Evolutionary conservation across 2,888 invertebrate species (phyloP), one percentile per base, ranked within the genome.

Genomic region (Dusona sp.): DNA sequence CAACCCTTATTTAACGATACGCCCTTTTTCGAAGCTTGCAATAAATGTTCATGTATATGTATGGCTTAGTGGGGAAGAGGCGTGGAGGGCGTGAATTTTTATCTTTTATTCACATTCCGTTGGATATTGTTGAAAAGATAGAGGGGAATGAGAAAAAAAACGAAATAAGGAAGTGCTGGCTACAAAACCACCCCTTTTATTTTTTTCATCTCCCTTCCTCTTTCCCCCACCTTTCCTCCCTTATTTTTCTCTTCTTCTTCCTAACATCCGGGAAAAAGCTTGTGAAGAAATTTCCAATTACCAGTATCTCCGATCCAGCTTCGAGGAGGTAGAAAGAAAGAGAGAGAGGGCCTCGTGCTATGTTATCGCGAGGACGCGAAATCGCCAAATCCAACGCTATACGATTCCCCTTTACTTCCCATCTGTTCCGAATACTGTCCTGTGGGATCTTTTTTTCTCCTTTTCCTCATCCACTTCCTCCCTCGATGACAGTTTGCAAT

Each of bases 241-340:
- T 67, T 22, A 42, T 61, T 57, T 33, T n/a, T 45, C 13, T 45
- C 16, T 79, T 19, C 25, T 22, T 42, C n/a, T 42, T 25, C 16
- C 57, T 9, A 29, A 45, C n/a, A 65, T n/a, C n/a, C 25, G 57
- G 22, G 25, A 45, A 51, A 22, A 75, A 68, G 38, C 36, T 57
- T 67, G 48, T 29, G 57, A 79, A 51, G 72, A 82, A 74, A 67
- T 73, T 80, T 85, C 81, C 85, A 81, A 85, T 85, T 85, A 85
- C 81, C 45, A 22, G 77, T 72, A 54, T 85, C 81, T 78, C 65
- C 48, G 72, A 80, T 80, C 51, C 25, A n/a, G 61, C 33, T 54
- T 70, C 33, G 33, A 22, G 48, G 9, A 16, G n/a, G 19, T 1
- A n/a, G n/a, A 25, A n/a, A 36, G 22, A 38, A 22, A 42, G 13